Evolutionary conservation across 2,888 invertebrate genomes (phyloP), one percentile per base, ranked within the genome.

Genomic region (Meiosimyza platycephala): DNA sequence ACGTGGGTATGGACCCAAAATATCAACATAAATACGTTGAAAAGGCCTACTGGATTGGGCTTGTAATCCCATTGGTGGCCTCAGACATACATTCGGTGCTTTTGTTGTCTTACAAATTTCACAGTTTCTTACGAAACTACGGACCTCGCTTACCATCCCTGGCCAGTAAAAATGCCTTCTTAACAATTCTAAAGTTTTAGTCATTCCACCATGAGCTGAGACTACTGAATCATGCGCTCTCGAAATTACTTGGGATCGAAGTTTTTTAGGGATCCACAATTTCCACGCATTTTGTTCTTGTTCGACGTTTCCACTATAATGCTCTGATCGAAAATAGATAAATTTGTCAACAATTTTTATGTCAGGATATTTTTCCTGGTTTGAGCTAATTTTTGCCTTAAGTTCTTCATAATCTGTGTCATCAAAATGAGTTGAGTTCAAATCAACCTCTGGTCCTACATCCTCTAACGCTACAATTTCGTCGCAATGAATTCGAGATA

Each of bases 51-150:
- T 7, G 12, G 57, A 57, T 12, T 18, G 18, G 7, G 22, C 18
- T 57, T 18, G 22, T 16, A 7, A 7, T n/a, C 57, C 57, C 57
- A 57, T 57, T 16, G 57, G 18, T 16, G 57, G 57, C 6, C 12
- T 16, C 6, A 57, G 12, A 18, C 7, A 7, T 1, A 22, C 16
- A 52, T 67, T 67, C 2, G 67, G 60, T 22, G 59, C 59, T 22
- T 72, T 72, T 11, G 72, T 69, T 6, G 28, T 15, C 22, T 70
- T 73, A 47, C 65, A 70, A 11, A 51, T 57, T 2, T 70, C 63
- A n/a, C 65, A 70, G 12, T 52, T n/a, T 65, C 33, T 15, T 12
- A 65, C 51, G 28, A 60, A 65, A 40, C 59, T 50, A 13, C 59
- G 13, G 4, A 72, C 65, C 22, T 73, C 63, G 16, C n/a, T 12